Percentiles rank a stretch among this genome's conserved stretches.
These are phyloP conservation scores for Anas acuta DNA, from an alignment of 2,797 vertebrate species.

Conservation along the genomic window DNA sequence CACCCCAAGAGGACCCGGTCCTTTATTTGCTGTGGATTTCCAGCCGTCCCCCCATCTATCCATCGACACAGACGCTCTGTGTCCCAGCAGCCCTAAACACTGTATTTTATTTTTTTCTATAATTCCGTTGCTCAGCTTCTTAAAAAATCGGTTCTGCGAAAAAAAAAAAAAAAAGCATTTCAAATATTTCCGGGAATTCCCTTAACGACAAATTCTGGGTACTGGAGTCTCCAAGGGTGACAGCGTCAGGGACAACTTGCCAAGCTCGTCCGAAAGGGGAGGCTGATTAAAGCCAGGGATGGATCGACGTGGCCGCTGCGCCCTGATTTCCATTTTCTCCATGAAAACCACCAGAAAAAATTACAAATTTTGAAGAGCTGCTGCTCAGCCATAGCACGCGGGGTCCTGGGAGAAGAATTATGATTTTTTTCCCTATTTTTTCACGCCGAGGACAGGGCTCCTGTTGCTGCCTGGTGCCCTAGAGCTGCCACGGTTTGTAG, in stretches of 20 bases:
- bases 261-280: background rate
- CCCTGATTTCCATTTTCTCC: background rate
- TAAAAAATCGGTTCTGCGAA: background rate
- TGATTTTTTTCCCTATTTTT: rapidly evolving
- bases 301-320: rapidly evolving
- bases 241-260: background rate
- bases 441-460: background rate
- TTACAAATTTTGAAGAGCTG: rapidly evolving
- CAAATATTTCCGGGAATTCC: slow-evolving; percentile 27
- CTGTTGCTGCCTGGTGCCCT: background rate
- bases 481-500: no score
- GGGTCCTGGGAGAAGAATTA: background rate
- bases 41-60: background rate
- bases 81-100: no score
- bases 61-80: no score
- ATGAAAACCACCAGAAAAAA: background rate
- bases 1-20: background rate
- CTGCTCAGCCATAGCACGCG: rapidly evolving
- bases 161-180: background rate
- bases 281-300: background rate
- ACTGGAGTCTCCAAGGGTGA: background rate
- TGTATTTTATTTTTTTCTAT: background rate
- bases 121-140: background rate
- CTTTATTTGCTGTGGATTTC: background rate
- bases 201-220: background rate